Percentiles rank a stretch among this genome's conserved stretches.
Evolutionary conservation across 2,888 invertebrate genomes (phyloP).

Genomic region (Nectonema munidae): DNA sequence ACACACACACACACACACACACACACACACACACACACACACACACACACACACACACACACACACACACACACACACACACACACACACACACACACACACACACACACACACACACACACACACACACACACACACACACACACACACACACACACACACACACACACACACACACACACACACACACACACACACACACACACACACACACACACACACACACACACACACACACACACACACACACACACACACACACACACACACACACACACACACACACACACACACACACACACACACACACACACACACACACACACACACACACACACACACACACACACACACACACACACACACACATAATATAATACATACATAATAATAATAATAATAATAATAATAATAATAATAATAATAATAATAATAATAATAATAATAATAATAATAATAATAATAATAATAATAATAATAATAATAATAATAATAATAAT

Average conservation of each 20-base stretch:
- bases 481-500: too few relatives aligned
- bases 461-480: too few relatives aligned
- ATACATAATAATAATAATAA: too few relatives aligned
- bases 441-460: too few relatives aligned
- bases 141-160: conserved; percentile 5
- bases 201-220: conserved; percentile 5
- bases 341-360: conserved; percentile 5
- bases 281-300: conserved; percentile 5
- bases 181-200: conserved; percentile 5
- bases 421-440: too few relatives aligned
- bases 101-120: conserved; percentile 5
- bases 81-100: too few relatives aligned
- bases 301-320: conserved; percentile 5
- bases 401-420: too few relatives aligned
- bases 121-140: conserved; percentile 5
- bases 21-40: too few relatives aligned
- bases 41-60: too few relatives aligned
- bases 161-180: conserved; percentile 5
- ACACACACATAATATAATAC: conserved; percentile 5
- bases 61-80: too few relatives aligned
- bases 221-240: conserved; percentile 5
- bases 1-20: too few relatives aligned
- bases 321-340: conserved; percentile 5
- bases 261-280: conserved; percentile 5
- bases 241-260: conserved; percentile 5